Percentiles rank a stretch among this genome's conserved stretches.
Conservation (phyloP, 2,113 vertebrate species). For the Siphamia tubifer region DNA sequence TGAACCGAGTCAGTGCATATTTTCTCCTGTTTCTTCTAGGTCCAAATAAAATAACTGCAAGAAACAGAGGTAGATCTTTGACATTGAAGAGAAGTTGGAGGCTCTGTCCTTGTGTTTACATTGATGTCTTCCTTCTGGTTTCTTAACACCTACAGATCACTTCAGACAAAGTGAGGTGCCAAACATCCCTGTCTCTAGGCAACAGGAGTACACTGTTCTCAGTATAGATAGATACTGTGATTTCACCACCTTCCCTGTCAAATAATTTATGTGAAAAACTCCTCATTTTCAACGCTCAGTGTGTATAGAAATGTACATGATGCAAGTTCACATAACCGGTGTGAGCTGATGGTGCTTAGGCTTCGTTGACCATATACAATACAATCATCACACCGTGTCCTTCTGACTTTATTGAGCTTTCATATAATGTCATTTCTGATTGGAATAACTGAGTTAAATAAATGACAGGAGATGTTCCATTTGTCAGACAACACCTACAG, state of each 20-base stretch:
- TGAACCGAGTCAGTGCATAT: no score
- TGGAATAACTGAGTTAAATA: background rate
- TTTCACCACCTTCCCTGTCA: constrained; percentile 2
- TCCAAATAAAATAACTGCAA: background rate
- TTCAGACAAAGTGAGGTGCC: constrained; percentile 10
- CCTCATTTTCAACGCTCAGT: constrained; percentile 16
- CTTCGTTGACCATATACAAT: background rate
- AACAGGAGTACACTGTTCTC: constrained; percentile 56
- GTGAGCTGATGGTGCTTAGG: background rate
- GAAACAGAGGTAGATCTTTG: background rate
- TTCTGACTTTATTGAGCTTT: background rate
- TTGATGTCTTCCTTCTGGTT: background rate
- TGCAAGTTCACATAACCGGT: background rate
- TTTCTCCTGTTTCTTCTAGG: no score
- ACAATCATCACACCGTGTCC: background rate
- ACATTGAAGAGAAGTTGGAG: background rate
- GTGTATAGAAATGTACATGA: background rate
- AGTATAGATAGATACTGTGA: constrained; percentile 19
- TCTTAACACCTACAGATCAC: constrained; percentile 20
- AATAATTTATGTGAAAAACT: background rate
- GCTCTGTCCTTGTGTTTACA: background rate
- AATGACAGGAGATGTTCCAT: background rate
- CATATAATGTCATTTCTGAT: background rate
- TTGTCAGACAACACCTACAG: background rate
- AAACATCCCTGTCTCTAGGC: constrained; percentile 64